phyloP scores from a whole-genome alignment of 2,113 vertebrate species.

The Cnemophilus loriae region DNA sequence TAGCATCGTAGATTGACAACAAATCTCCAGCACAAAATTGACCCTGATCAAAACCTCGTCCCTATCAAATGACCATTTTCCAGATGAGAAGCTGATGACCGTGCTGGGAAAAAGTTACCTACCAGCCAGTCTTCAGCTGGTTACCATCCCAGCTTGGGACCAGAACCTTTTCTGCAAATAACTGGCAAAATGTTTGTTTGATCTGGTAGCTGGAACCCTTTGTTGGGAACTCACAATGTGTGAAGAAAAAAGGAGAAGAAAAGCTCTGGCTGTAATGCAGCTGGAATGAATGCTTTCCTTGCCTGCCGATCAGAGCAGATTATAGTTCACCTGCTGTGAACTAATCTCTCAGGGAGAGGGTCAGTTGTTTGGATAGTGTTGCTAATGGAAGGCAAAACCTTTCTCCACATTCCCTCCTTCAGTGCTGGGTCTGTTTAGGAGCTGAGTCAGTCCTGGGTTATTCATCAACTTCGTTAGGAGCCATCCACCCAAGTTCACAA shows the following conservation, averaged over 20 bases:
- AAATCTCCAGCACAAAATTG: background rate
- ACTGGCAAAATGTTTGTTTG: constrained; percentile 55
- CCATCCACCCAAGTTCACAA: constrained; percentile 33
- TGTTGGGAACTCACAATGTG: background rate
- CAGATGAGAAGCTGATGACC: background rate
- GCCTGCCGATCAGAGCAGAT: constrained; percentile 33
- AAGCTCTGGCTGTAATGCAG: constrained; percentile 31
- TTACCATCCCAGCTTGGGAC: background rate
- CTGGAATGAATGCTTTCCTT: constrained; percentile 29
- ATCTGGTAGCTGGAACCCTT: constrained; percentile 36
- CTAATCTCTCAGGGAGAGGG: constrained; percentile 49
- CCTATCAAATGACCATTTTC: background rate
- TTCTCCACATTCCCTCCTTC: constrained; percentile 21
- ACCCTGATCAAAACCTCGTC: rapidly evolving
- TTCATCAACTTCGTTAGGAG: constrained; percentile 48
- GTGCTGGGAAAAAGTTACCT: background rate
- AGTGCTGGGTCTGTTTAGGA: background rate
- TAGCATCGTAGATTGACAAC: background rate
- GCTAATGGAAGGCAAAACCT: constrained; percentile 60
- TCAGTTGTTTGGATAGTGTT: constrained; percentile 58
- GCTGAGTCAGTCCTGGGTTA: constrained; percentile 20
- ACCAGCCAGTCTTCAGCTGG: background rate
- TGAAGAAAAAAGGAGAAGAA: background rate
- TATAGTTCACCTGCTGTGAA: constrained; percentile 55
- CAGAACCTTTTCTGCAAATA: background rate